Percentiles rank a stretch among this genome's conserved stretches.
These are phyloP conservation scores for Reticulitermes speratus DNA, from an alignment of 1,140 invertebrate genomes.

Conservation along the genomic window DNA sequence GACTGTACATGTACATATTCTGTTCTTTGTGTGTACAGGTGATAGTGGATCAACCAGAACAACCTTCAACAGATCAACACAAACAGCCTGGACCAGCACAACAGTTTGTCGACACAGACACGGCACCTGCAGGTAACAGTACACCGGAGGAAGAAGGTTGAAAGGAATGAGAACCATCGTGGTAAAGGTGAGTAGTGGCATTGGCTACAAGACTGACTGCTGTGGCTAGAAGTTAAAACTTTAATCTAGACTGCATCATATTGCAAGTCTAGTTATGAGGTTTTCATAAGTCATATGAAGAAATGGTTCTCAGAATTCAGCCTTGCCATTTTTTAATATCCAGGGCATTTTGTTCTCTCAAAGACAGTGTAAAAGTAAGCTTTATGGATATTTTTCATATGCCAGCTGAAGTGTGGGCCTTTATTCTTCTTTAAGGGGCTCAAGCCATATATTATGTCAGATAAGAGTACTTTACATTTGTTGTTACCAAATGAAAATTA, in stretches of 20 bases:
- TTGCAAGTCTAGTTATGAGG: not conserved
- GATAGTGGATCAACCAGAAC: conserved; percentile 25
- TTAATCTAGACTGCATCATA: not conserved
- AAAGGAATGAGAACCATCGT: not conserved
- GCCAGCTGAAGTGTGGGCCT: conserved; percentile 6
- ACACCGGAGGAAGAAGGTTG: conserved; percentile 11
- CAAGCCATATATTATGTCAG: conserved; percentile 15
- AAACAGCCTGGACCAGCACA: not conserved
- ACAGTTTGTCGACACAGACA: not conserved
- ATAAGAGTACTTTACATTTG: not conserved
- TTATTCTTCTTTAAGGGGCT: conserved; percentile 1
- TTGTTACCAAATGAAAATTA: not conserved
- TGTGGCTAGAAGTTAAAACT: not conserved
- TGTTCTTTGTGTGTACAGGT: not conserved
- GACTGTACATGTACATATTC: no score
- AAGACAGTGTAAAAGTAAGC: not conserved
- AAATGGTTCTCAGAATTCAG: not conserved
- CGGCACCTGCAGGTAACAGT: not conserved
- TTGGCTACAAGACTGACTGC: not conserved
- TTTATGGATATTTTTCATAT: conserved; percentile 18
- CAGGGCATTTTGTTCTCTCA: not conserved
- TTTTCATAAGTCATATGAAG: no score
- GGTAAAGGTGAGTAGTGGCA: not conserved
- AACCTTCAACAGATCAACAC: not conserved
- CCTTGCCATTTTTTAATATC: not conserved